Base-by-base conservation (phyloP, 2,888 invertebrate genomes). In the Pediacus dermestoides region DNA sequence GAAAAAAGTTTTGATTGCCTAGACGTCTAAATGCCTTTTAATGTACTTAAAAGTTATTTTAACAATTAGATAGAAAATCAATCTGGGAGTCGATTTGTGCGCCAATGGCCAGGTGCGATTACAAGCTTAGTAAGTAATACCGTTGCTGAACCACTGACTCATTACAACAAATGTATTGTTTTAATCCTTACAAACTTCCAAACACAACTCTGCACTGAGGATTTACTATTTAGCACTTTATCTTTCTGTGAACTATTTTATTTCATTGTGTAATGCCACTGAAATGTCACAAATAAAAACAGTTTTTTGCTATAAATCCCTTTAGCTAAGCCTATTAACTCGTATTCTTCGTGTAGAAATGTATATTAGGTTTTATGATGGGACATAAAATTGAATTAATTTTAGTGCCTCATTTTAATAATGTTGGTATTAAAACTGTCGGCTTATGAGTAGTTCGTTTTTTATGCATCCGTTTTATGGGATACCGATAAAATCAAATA, bases 141-240 rank as follows among this genome's bases (percentile, higher is more conserved):
- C 30, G 27, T 23, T 26, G 33, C 16, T 18, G 37, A 32, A 37
- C 37, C 41, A 23, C 41, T 12, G 32, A 13, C 41, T 41, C 41
- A 41, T 41, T 41, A 41, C 41, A 25, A 41, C 41, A 38, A 41
- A 37, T 33, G 37, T 41, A 37, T 41, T 41, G 41, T 41, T 41
- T 41, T 37, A 41, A 41, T 41, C 41, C 37, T 9, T 28, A 13
- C 14, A 14, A 33, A 31, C 32, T 10, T 11, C 37, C 32, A 9
- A 30, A 21, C 37, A 32, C 32, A 41, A 32, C 32, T 41, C 37
- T 14, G 31, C 41, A 14, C 30, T 23, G 30, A 37, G 41, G 41
- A 41, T 41, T 41, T 41, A 33, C 41, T 37, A 37, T 41, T 37
- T 33, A 34, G 39, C 13, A 27, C 34, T 39, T 34, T 39, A 34